Percentiles rank a stretch among this genome's conserved stretches.
These are phyloP conservation scores for Cirrhinus molitorella DNA, from an alignment of 2,797 vertebrate species.

Conservation along the genomic window DNA sequence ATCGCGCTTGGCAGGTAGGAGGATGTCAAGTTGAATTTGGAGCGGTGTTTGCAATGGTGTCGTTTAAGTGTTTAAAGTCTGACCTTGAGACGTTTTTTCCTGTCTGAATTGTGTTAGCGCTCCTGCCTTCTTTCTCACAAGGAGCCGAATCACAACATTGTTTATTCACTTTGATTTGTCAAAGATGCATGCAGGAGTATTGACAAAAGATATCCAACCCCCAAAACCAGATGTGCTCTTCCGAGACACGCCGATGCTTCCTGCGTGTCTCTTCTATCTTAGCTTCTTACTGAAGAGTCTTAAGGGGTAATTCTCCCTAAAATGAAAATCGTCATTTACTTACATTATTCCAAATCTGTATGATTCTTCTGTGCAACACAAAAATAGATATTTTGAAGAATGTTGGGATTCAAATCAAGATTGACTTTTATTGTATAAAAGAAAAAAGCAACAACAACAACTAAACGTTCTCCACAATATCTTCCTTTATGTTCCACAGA, in stretches of 20 bases:
- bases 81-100: slow-evolving; percentile 83
- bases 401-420: not conserved
- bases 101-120: slow-evolving; percentile 79
- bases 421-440: not conserved
- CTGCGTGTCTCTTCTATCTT: slow-evolving; percentile 54
- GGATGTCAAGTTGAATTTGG: slow-evolving; percentile 75
- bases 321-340: not conserved
- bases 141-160: slow-evolving; percentile 81
- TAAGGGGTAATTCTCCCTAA: slow-evolving; percentile 6
- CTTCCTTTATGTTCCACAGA: not conserved
- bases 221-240: slow-evolving; percentile 60
- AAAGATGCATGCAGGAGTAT: slow-evolving; percentile 81
- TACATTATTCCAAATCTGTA: not conserved
- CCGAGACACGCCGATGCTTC: slow-evolving; percentile 60
- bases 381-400: slow-evolving; percentile 44
- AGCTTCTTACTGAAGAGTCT: not conserved
- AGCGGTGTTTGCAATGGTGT: slow-evolving; percentile 72
- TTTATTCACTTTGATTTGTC: slow-evolving; percentile 89
- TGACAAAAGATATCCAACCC: slow-evolving; percentile 79
- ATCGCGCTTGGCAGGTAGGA: slow-evolving; percentile 75
- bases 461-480: not conserved
- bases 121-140: slow-evolving; percentile 77
- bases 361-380: slow-evolving; percentile 58
- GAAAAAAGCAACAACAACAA: not conserved
- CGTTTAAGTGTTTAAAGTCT: slow-evolving; percentile 81